These are phyloP conservation scores for Cyanocitta stelleri DNA, from an alignment of 2,113 vertebrate species.

Conservation along the genomic window DNA sequence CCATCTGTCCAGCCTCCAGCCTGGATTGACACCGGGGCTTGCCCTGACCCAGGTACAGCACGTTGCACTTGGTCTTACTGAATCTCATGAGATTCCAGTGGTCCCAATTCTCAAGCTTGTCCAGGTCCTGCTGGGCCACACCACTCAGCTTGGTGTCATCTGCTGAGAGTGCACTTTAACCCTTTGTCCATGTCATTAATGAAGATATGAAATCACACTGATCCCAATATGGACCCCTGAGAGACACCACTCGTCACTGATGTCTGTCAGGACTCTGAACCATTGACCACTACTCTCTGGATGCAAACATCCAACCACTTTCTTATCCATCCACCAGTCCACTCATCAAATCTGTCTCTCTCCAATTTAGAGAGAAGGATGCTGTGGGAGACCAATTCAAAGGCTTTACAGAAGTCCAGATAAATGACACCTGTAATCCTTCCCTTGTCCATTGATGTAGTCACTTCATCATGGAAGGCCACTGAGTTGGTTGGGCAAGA, in stretches of 20 bases:
- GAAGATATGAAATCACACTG: not conserved
- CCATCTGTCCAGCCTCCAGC: too few species aligned
- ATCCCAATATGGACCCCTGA: not conserved
- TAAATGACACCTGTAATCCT: not conserved
- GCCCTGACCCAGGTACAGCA: not conserved
- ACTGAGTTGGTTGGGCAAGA: not conserved
- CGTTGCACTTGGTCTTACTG: not conserved
- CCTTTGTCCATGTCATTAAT: not conserved
- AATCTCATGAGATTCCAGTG: not conserved
- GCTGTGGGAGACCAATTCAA: not conserved
- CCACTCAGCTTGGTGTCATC: not conserved
- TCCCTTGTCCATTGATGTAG: not conserved
- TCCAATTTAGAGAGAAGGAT: not conserved
- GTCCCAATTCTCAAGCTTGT: not conserved
- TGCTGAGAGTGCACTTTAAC: not conserved
- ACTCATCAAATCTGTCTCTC: not conserved
- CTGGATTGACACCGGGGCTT: fast-evolving
- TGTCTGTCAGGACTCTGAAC: not conserved
- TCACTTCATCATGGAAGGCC: not conserved
- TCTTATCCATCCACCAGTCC: not conserved
- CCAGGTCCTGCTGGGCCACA: not conserved
- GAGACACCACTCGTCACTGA: not conserved
- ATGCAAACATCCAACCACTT: not conserved
- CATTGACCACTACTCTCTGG: not conserved
- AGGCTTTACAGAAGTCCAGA: not conserved